These are phyloP conservation scores for Salvator merianae DNA, from an alignment of 2,113 vertebrate genomes.

Conservation along the genomic window DNA sequence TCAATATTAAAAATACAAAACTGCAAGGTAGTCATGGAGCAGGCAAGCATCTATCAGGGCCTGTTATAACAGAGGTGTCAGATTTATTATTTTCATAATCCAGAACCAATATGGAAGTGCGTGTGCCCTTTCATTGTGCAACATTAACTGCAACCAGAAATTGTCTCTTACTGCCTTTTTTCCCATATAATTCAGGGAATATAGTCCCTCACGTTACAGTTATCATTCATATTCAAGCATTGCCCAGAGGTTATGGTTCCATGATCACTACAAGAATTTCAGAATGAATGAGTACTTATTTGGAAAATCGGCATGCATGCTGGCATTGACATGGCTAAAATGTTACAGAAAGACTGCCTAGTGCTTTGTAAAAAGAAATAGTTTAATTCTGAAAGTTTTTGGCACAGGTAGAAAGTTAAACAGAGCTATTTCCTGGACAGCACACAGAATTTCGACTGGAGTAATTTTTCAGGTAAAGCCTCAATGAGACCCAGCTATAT, in stretches of 20 bases:
- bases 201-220: background rate
- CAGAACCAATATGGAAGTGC: slow-evolving; percentile 32
- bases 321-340: background rate
- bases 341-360: background rate
- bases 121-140: slow-evolving; percentile 24
- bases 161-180: slow-evolving; percentile 50
- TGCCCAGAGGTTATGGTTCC: background rate
- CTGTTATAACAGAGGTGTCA: slow-evolving; percentile 27
- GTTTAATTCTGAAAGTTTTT: no score
- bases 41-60: slow-evolving; percentile 30
- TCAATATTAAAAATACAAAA: no score
- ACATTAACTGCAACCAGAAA: slow-evolving; percentile 39
- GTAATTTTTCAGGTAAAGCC: no score
- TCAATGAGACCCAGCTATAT: no score
- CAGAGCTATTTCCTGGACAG: no score
- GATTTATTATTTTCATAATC: slow-evolving; percentile 68
- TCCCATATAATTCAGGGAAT: slow-evolving; percentile 31
- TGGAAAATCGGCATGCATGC: background rate
- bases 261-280: background rate
- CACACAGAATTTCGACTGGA: no score
- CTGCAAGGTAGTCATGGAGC: slow-evolving; percentile 6
- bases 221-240: slow-evolving; percentile 14
- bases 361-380: no score
- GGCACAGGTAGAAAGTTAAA: no score
- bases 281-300: background rate